phyloP scores from a whole-genome alignment of 2,888 invertebrate species.

The Drosophila kanekoi region DNA sequence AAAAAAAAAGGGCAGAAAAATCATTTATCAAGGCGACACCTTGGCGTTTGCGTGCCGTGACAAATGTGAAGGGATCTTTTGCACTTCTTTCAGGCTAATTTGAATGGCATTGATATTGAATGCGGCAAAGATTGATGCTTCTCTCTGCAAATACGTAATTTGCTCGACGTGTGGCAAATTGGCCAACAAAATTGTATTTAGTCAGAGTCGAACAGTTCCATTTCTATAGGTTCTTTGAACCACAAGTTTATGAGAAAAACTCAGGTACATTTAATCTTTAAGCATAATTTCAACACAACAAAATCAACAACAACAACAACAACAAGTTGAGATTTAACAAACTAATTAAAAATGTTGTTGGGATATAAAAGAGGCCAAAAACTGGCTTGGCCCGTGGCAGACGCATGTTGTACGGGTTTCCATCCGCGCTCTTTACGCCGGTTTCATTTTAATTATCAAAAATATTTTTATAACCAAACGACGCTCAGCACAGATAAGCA shows the following conservation, averaged over 20 bases:
- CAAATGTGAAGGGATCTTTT: constrained; percentile 43
- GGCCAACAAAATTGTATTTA: constrained; percentile 17
- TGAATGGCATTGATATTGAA: constrained; percentile 66
- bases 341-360: constrained; percentile 67
- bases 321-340: constrained; percentile 29
- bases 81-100: constrained; percentile 46
- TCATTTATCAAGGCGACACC: constrained; percentile 73
- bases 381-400: constrained; percentile 83
- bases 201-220: constrained; percentile 11
- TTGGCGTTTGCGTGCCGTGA: constrained; percentile 39
- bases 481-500: constrained; percentile 55
- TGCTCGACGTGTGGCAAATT: constrained; percentile 48
- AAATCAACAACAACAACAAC: constrained; percentile 3
- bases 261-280: constrained; percentile 50
- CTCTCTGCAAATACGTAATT: constrained; percentile 33
- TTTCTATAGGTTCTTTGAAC: constrained; percentile 62
- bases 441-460: constrained; percentile 81
- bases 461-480: constrained; percentile 73
- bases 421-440: constrained; percentile 44
- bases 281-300: constrained; percentile 51
- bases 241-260: constrained; percentile 39
- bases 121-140: constrained; percentile 65
- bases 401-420: constrained; percentile 71
- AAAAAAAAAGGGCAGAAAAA: constrained; percentile 51
- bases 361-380: constrained; percentile 44